Percentiles rank a stretch among this genome's conserved stretches.
Conservation (phyloP, 2,797 vertebrate genomes). For the Mastacembelus armatus region DNA sequence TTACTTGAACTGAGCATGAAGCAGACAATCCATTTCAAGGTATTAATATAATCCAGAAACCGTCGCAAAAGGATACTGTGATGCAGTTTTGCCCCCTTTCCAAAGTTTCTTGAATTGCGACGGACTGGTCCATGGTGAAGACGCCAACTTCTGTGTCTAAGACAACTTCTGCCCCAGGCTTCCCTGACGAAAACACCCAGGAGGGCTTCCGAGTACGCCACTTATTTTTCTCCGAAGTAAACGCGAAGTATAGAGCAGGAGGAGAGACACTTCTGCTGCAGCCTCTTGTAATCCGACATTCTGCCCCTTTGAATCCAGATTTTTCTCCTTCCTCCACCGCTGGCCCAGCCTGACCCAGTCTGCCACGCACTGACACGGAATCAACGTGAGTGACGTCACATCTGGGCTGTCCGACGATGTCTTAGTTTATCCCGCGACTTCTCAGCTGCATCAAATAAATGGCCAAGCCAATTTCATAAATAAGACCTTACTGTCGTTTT, state of each 20-base stretch:
- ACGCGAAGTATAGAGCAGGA: background rate
- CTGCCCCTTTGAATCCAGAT: conserved; percentile 55
- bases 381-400: conserved; percentile 83
- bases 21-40: background rate
- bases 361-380: conserved; percentile 75
- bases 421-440: too few species aligned
- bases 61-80: conserved; percentile 88
- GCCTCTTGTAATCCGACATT: conserved; percentile 38
- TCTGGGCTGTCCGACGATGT: conserved; percentile 53
- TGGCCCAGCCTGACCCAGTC: conserved; percentile 53
- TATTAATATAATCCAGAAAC: background rate
- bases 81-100: conserved; percentile 83
- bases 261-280: background rate
- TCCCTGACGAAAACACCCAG: background rate
- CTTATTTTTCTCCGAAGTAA: conserved; percentile 11
- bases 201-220: background rate
- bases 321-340: conserved; percentile 8
- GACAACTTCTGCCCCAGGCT: conserved; percentile 23
- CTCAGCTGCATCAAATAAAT: too few species aligned
- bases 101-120: conserved; percentile 92
- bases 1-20: background rate
- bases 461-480: too few species aligned
- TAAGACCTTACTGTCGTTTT: too few species aligned
- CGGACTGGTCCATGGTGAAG: conserved; percentile 92
- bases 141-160: conserved; percentile 2